These are phyloP conservation scores for Linnaemya tessellans DNA, from an alignment of 2,888 invertebrate genomes.

Conservation along the genomic window DNA sequence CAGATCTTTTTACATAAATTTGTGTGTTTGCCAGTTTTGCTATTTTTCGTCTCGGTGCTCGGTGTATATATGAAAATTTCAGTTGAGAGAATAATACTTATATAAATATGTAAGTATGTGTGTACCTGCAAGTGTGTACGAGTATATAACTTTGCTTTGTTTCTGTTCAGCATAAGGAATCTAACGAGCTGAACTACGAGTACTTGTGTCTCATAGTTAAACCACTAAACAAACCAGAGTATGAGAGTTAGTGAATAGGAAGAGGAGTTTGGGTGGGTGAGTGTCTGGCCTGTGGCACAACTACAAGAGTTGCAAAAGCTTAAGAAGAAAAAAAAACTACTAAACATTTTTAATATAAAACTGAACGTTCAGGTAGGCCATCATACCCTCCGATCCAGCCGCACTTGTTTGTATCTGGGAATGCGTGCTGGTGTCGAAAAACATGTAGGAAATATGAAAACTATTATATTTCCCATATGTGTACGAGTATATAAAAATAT, in stretches of 20 bases:
- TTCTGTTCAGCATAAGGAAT: slow-evolving; percentile 27
- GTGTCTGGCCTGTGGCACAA: slow-evolving; percentile 42
- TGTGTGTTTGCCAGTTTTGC: slow-evolving; percentile 76
- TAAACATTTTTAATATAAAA: slow-evolving; percentile 55
- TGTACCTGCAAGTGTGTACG: not conserved
- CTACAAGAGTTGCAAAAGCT: not conserved
- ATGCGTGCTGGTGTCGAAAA: slow-evolving; percentile 33
- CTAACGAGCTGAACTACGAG: slow-evolving; percentile 8
- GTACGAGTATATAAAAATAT: slow-evolving; percentile 4
- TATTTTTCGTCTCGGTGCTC: slow-evolving; percentile 50
- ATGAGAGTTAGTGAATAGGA: not conserved
- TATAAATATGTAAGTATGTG: not conserved
- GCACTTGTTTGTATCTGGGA: not conserved
- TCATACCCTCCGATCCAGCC: not conserved
- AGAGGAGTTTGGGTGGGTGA: slow-evolving; percentile 26
- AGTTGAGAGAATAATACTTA: slow-evolving; percentile 4
- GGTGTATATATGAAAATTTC: slow-evolving; percentile 18
- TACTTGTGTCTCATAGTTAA: slow-evolving; percentile 31
- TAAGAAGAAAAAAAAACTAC: slow-evolving; percentile 19
- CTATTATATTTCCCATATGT: slow-evolving; percentile 43
- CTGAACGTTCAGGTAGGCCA: slow-evolving; percentile 54
- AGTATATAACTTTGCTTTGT: slow-evolving; percentile 39
- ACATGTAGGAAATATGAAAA: slow-evolving; percentile 63
- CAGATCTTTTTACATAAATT: slow-evolving; percentile 83
- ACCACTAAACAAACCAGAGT: not conserved